Evolutionary conservation across 2,113 vertebrate species (phyloP).

Genomic region (Aix galericulata): DNA sequence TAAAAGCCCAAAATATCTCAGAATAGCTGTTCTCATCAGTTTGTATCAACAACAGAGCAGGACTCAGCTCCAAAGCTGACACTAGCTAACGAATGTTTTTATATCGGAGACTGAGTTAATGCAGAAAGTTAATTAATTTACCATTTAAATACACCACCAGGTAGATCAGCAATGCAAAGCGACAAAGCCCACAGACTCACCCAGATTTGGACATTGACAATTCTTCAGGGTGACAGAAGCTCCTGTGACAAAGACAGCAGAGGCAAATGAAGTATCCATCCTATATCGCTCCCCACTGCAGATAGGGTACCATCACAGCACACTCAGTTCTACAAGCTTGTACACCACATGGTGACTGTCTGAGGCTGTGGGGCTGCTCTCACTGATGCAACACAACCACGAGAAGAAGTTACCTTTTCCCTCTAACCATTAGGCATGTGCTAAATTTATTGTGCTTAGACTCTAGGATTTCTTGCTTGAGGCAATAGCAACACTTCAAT

Average conservation of each 20-base stretch:
- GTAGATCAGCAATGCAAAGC: not conserved
- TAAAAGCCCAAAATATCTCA: not conserved
- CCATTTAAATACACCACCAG: not conserved
- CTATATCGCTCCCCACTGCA: not conserved
- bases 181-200: not conserved
- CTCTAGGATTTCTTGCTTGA: not conserved
- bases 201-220: not conserved
- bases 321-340: accelerated
- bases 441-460: not conserved
- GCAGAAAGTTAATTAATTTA: not conserved
- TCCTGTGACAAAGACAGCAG: not conserved
- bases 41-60: not conserved
- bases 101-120: not conserved
- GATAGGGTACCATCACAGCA: accelerated
- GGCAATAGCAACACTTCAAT: not conserved
- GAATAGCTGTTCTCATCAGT: not conserved
- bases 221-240: not conserved
- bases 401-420: not conserved
- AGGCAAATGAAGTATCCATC: not conserved
- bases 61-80: not conserved
- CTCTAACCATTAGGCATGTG: not conserved
- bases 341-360: accelerated
- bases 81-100: not conserved
- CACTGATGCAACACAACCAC: not conserved
- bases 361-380: not conserved